Conservation (phyloP, 1,140 invertebrate species). For the Zaprionus nigranus region DNA sequence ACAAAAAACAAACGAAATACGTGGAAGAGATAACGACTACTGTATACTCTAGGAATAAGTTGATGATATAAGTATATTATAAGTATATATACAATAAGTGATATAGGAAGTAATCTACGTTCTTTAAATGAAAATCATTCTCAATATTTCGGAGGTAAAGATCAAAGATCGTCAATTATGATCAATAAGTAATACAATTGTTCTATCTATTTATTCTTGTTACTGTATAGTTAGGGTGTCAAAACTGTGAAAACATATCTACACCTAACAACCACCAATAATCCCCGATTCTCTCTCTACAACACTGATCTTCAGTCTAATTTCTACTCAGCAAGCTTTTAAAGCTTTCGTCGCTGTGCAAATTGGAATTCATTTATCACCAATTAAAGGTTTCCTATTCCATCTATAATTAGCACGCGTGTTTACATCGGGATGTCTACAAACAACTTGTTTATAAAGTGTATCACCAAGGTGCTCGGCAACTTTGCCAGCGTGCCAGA, state of each 20-base stretch:
- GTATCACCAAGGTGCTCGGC: slow-evolving; percentile 11
- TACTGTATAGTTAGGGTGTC: background rate
- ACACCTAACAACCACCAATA: no score
- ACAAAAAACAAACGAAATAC: slow-evolving; percentile 41
- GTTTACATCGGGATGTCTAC: slow-evolving; percentile 24
- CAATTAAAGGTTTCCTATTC: slow-evolving; percentile 9
- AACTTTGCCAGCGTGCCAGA: slow-evolving; percentile 20
- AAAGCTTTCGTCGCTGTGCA: background rate
- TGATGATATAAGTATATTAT: no score
- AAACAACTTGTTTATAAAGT: slow-evolving; percentile 56
- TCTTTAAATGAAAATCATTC: background rate
- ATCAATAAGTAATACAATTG: background rate
- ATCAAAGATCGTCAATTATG: background rate
- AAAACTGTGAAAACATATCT: no score
- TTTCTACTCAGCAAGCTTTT: background rate
- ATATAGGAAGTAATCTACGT: background rate
- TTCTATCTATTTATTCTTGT: background rate
- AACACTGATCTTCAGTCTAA: background rate
- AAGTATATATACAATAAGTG: no score
- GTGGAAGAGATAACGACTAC: background rate
- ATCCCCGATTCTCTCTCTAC: background rate
- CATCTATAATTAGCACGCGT: slow-evolving; percentile 54
- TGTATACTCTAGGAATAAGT: slow-evolving; percentile 3
- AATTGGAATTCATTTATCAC: background rate
- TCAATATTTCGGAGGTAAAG: background rate